These are phyloP conservation scores for Drosophila subpulchrella DNA, from an alignment of 1,140 invertebrate species.

Conservation along the genomic window DNA sequence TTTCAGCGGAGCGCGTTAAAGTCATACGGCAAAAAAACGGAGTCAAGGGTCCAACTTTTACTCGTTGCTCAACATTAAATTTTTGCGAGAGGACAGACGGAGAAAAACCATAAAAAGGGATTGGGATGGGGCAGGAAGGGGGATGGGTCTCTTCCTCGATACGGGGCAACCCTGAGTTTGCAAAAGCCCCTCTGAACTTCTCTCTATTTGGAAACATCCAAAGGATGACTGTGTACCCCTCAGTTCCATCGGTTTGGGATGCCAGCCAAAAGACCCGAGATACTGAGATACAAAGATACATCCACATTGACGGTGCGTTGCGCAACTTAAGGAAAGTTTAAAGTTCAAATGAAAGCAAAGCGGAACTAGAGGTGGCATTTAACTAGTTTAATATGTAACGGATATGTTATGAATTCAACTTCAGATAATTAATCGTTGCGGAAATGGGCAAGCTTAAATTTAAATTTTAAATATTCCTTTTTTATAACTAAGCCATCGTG, in stretches of 20 bases:
- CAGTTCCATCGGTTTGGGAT: constrained; percentile 22
- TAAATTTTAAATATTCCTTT: background rate
- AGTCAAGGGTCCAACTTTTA: constrained; percentile 77
- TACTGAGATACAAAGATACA: constrained; percentile 22
- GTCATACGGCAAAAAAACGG: constrained; percentile 59
- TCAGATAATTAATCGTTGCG: background rate
- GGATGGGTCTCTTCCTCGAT: background rate
- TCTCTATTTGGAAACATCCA: background rate
- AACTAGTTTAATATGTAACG: constrained; percentile 16
- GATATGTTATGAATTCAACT: background rate
- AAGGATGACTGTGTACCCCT: constrained; percentile 2
- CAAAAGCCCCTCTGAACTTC: background rate
- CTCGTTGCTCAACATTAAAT: constrained; percentile 79
- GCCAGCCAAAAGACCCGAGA: constrained; percentile 43
- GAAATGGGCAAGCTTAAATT: background rate
- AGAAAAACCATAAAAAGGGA: constrained; percentile 59
- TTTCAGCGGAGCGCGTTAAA: constrained; percentile 82
- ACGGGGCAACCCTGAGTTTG: constrained; percentile 13
- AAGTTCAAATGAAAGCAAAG: constrained; percentile 29
- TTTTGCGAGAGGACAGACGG: constrained; percentile 33
- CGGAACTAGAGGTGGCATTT: constrained; percentile 24
- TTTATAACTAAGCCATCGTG: no score
- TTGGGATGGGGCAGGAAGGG: constrained; percentile 24
- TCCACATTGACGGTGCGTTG: constrained; percentile 19
- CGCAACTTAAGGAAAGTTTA: constrained; percentile 41